Percentiles rank a stretch among this genome's conserved stretches.
Evolutionary conservation across 2,113 vertebrate species (phyloP).

Genomic region (Panthera uncia): DNA sequence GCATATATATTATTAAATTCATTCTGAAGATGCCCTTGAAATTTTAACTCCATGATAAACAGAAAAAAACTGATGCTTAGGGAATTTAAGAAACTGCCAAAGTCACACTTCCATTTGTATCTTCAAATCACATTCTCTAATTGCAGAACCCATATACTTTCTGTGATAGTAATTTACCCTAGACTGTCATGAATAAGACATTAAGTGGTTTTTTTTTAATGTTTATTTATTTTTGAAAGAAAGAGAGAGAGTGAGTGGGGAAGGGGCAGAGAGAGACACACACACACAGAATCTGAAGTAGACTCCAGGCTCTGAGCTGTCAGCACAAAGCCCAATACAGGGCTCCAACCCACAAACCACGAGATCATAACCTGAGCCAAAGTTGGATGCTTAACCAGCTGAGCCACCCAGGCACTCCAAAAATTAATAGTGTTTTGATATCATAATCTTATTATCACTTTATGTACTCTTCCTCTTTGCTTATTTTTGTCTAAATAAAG

Average conservation of each 20-base stretch:
- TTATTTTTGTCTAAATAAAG: neutral
- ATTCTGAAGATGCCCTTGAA: neutral
- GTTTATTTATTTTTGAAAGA: too few relatives aligned
- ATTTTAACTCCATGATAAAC: neutral
- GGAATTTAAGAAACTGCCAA: neutral
- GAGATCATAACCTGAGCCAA: too few relatives aligned
- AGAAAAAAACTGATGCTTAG: neutral
- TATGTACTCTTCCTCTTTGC: neutral
- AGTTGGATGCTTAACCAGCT: too few relatives aligned
- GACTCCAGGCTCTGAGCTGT: too few relatives aligned
- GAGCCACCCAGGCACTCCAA: too few relatives aligned
- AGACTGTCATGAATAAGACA: neutral
- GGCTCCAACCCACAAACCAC: too few relatives aligned
- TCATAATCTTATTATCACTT: neutral
- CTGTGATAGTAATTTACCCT: neutral
- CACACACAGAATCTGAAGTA: too few relatives aligned
- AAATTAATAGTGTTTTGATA: neutral
- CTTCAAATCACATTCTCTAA: neutral
- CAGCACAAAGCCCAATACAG: too few relatives aligned
- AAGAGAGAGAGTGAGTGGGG: too few relatives aligned
- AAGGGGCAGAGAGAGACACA: too few relatives aligned
- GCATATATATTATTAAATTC: neutral
- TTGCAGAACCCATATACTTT: neutral
- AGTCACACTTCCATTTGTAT: neutral
- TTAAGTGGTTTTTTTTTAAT: too few relatives aligned